Evolutionary conservation across 2,888 invertebrate species (phyloP).

Genomic region (Cactoblastis cactorum): DNA sequence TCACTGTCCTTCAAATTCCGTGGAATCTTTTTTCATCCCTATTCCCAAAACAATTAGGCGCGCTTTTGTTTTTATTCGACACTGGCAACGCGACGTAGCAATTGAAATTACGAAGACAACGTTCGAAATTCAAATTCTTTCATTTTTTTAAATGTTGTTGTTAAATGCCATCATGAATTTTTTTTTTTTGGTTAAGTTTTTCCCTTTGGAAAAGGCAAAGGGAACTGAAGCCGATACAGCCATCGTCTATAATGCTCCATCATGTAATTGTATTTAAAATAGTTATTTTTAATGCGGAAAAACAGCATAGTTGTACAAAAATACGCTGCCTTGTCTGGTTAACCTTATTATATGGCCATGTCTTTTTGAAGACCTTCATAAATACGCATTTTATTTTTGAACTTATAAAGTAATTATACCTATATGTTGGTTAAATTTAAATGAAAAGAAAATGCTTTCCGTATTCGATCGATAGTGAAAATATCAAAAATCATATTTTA

Average conservation of each 20-base stretch:
- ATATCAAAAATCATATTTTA: too few relatives aligned
- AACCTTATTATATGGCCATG: background rate
- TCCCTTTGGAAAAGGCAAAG: too few relatives aligned
- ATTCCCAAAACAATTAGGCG: constrained; percentile 58
- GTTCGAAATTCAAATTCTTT: constrained; percentile 8
- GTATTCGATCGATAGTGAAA: too few relatives aligned
- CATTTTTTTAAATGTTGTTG: too few relatives aligned
- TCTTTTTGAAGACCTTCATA: background rate
- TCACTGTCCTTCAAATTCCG: constrained; percentile 69
- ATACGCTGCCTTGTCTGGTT: background rate
- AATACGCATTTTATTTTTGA: background rate
- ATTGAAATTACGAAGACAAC: constrained; percentile 5
- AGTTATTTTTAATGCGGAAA: background rate
- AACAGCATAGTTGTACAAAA: background rate
- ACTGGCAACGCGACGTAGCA: constrained; percentile 29
- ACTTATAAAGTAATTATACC: background rate
- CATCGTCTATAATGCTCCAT: too few relatives aligned
- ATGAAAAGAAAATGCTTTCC: too few relatives aligned
- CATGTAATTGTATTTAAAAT: too few relatives aligned
- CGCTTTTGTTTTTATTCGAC: constrained; percentile 54
- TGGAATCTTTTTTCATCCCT: constrained; percentile 43
- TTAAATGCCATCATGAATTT: too few relatives aligned
- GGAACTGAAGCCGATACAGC: too few relatives aligned
- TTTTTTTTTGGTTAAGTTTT: too few relatives aligned
- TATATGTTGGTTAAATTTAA: background rate